Percentiles rank a stretch among this genome's conserved stretches.
Conservation (phyloP, 2,113 vertebrate genomes). For the Larimichthys polyactis region DNA sequence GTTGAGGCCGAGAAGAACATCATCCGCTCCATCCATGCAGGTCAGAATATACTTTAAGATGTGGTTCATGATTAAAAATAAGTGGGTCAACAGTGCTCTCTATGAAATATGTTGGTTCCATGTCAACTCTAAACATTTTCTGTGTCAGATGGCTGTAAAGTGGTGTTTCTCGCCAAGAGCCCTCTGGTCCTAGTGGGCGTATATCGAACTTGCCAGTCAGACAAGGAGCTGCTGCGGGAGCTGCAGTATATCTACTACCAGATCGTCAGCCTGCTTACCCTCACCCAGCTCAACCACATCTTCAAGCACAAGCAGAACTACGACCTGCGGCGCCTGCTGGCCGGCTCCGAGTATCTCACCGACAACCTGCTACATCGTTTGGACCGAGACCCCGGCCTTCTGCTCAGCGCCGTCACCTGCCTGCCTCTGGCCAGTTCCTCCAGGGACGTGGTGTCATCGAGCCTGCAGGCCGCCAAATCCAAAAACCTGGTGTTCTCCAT, state of each 20-base stretch:
- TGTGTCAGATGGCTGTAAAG: slow-evolving; percentile 92
- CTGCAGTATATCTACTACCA: slow-evolving; percentile 98
- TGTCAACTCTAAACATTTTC: slow-evolving; percentile 6
- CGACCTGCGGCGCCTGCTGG: slow-evolving; percentile 93
- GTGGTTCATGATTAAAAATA: not conserved
- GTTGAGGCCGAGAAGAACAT: slow-evolving; percentile 94
- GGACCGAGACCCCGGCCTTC: slow-evolving; percentile 93
- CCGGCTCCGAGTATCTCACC: slow-evolving; percentile 95
- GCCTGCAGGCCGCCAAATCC: slow-evolving; percentile 93
- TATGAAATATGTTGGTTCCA: not conserved
- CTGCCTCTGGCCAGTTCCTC: slow-evolving; percentile 88
- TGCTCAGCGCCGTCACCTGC: slow-evolving; percentile 94
- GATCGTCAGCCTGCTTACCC: slow-evolving; percentile 96
- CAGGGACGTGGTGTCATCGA: slow-evolving; percentile 88
- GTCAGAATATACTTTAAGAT: slow-evolving; percentile 74
- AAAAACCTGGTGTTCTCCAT: slow-evolving; percentile 96
- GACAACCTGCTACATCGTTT: slow-evolving; percentile 94
- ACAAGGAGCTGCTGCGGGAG: slow-evolving; percentile 94
- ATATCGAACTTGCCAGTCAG: slow-evolving; percentile 90
- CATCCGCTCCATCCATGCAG: slow-evolving; percentile 97
- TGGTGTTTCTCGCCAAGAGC: slow-evolving; percentile 94
- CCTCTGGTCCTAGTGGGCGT: slow-evolving; percentile 96
- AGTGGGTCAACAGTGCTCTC: not conserved
- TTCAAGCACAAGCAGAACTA: slow-evolving; percentile 98
- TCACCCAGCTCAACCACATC: slow-evolving; percentile 95